These are phyloP conservation scores for Poecilia latipinna DNA, from an alignment of 2,113 vertebrate species.

Conservation along the genomic window DNA sequence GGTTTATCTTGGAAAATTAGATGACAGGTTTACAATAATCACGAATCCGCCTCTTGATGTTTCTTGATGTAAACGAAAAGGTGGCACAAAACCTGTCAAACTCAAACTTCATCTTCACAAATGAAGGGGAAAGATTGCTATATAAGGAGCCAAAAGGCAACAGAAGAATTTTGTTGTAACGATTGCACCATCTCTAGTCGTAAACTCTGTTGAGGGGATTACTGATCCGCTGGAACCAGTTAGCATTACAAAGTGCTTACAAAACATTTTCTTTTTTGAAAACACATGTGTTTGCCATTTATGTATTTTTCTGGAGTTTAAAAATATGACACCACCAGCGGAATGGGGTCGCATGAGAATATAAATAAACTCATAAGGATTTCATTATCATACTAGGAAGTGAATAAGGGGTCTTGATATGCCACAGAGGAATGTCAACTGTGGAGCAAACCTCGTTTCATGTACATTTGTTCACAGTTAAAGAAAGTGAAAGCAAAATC, in stretches of 20 bases:
- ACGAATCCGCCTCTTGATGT: constrained; percentile 32
- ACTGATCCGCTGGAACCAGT: constrained; percentile 64
- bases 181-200: constrained; percentile 72
- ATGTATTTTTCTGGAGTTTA: constrained; percentile 46
- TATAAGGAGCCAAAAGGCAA: constrained; percentile 68
- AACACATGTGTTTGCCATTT: constrained; percentile 71
- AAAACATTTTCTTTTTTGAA: constrained; percentile 61
- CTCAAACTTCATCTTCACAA: constrained; percentile 13
- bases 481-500: constrained; percentile 51
- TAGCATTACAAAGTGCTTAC: constrained; percentile 73
- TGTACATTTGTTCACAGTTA: background rate
- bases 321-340: constrained; percentile 41
- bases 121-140: constrained; percentile 57
- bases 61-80: constrained; percentile 22
- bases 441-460: background rate
- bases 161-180: constrained; percentile 42
- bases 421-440: constrained; percentile 26
- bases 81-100: constrained; percentile 22
- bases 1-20: constrained; percentile 29
- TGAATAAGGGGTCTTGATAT: constrained; percentile 16
- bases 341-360: constrained; percentile 47
- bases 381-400: constrained; percentile 20
- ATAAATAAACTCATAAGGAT: constrained; percentile 59
- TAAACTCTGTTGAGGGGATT: constrained; percentile 58
- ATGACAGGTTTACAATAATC: constrained; percentile 1